A percentile compares a stretch with the other conserved stretches of the same genome.
These are phyloP conservation scores for Aphelenchoides avenae DNA, from an alignment of 1,140 invertebrate genomes.

Conservation along the genomic window DNA sequence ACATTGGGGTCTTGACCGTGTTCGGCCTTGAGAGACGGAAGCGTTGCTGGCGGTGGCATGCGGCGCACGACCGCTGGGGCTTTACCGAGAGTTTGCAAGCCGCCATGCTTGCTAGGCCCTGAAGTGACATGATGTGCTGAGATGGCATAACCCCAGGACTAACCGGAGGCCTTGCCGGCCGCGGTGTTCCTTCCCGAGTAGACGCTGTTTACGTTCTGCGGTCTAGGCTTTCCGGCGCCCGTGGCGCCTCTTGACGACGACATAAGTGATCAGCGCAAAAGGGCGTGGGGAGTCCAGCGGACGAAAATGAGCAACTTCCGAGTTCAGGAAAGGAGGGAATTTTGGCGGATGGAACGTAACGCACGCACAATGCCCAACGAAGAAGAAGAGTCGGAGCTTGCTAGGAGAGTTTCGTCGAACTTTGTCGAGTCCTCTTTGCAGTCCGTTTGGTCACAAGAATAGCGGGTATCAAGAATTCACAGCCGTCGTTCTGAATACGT, in stretches of 20 bases:
- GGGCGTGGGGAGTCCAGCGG: no score
- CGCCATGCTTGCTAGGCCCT: conserved; percentile 51
- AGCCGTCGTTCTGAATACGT: no score
- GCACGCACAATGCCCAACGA: no score
- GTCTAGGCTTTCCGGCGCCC: conserved; percentile 49
- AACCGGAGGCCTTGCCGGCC: conserved; percentile 22
- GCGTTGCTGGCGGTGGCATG: conserved; percentile 57
- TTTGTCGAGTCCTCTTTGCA: no score
- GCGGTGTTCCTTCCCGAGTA: conserved; percentile 46
- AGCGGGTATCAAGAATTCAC: no score
- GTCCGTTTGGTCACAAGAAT: no score
- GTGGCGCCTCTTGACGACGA: conserved; percentile 43
- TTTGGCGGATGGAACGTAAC: no score
- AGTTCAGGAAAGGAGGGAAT: no score
- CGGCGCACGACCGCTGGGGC: conserved; percentile 54
- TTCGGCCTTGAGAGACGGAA: conserved; percentile 57
- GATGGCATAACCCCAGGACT: no score
- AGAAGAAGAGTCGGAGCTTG: no score
- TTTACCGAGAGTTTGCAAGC: conserved; percentile 52
- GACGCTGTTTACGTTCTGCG: conserved; percentile 56
- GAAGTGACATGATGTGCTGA: conserved; percentile 13
- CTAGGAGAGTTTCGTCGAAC: no score
- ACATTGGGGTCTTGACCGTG: conserved; percentile 55
- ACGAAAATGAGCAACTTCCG: no score
- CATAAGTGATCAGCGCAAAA: conserved; percentile 6